Percentiles rank a stretch among this genome's conserved stretches.
Evolutionary conservation across 2,888 invertebrate species (phyloP).

Genomic region (Trilocha varians): DNA sequence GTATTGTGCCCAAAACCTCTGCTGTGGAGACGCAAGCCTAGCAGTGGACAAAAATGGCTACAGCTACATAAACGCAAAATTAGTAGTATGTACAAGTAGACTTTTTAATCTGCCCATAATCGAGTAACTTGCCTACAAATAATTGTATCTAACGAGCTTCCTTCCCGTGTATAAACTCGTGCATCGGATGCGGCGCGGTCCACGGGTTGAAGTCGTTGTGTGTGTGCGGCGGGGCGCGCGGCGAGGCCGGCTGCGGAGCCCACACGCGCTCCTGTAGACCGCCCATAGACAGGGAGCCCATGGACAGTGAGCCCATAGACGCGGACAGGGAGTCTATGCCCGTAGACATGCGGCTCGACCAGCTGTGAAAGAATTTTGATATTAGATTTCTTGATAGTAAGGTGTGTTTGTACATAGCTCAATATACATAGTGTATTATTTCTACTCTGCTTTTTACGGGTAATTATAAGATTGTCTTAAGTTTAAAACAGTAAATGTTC

Average conservation of each 20-base stretch:
- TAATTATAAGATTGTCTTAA: neutral
- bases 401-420: neutral
- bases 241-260: slow-evolving; percentile 13
- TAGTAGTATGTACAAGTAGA: no score
- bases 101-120: no score
- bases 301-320: slow-evolving; percentile 34
- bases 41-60: no score
- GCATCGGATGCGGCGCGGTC: slow-evolving; percentile 55
- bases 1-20: no score
- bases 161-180: slow-evolving; percentile 44
- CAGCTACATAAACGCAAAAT: no score
- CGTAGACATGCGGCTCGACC: slow-evolving; percentile 33
- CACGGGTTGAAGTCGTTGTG: slow-evolving; percentile 54
- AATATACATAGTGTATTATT: no score
- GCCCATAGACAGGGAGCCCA: slow-evolving; percentile 25
- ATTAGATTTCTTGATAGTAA: neutral
- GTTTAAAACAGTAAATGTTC: slow-evolving; percentile 6
- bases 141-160: slow-evolving; percentile 31
- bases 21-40: no score
- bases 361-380: slow-evolving; percentile 17
- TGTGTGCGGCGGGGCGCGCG: slow-evolving; percentile 15
- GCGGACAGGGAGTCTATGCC: slow-evolving; percentile 37
- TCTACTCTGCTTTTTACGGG: no score
- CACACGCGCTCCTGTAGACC: slow-evolving; percentile 39
- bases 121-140: no score